Evolutionary conservation across 2,888 invertebrate species (phyloP).

Genomic region (Junonia oenone): DNA sequence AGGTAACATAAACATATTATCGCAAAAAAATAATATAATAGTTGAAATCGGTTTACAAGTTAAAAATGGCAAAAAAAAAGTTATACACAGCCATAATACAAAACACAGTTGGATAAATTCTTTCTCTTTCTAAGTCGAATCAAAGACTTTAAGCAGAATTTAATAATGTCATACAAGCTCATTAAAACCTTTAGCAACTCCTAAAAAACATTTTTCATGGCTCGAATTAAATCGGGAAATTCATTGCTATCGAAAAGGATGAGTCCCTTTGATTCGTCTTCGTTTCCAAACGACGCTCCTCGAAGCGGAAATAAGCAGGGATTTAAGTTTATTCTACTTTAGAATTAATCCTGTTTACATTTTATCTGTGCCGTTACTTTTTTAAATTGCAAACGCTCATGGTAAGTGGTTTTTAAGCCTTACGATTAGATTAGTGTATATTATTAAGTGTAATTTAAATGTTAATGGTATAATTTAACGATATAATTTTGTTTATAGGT

Average conservation of each 20-base stretch:
- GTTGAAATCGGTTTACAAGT: too few species aligned
- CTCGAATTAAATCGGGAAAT: conserved; percentile 46
- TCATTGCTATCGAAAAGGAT: conserved; percentile 58
- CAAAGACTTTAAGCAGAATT: too few species aligned
- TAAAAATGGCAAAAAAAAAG: too few species aligned
- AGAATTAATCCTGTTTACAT: conserved; percentile 39
- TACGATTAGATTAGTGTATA: neutral
- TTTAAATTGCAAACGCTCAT: conserved; percentile 7
- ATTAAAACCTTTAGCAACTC: neutral
- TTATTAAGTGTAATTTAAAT: too few species aligned
- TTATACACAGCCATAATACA: too few species aligned
- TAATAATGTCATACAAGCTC: neutral
- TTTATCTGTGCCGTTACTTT: conserved; percentile 17
- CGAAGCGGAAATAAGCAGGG: conserved; percentile 31
- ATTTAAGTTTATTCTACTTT: conserved; percentile 51
- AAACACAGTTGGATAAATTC: too few species aligned
- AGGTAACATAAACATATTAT: too few species aligned
- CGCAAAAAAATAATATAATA: too few species aligned
- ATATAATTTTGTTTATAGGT: too few species aligned
- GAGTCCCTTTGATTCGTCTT: conserved; percentile 56
- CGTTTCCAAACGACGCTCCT: conserved; percentile 28
- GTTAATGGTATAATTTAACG: too few species aligned
- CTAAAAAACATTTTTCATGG: conserved; percentile 29
- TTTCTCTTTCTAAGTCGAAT: too few species aligned
- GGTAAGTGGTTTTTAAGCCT: neutral